Evolutionary conservation across 2,113 vertebrate genomes (phyloP), one percentile per base, ranked within the genome.

Genomic region (Polypterus bichir): DNA sequence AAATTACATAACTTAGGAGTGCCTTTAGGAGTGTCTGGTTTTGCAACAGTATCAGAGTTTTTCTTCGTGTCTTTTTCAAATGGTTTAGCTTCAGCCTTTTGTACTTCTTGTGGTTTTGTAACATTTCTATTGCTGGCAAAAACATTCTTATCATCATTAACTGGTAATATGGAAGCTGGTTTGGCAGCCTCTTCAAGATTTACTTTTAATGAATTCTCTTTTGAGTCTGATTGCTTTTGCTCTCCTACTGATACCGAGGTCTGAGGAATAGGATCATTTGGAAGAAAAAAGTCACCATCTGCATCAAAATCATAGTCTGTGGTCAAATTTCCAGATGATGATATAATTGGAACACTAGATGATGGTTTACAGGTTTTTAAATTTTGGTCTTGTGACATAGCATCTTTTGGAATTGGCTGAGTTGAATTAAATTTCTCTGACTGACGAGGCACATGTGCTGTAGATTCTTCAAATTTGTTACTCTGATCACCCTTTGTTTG

Each of bases 231-330:
- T 57, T 66, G 52, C 1, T 64, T 59, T 45, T 57, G 9, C 1
- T 73, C 61, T 3, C 63, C 3, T 2, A 66, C 55, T 62, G 6
- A 49, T 2, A 62, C 5, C 53, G 69, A 66, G 58, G 78, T 85
- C 64, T 88, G 86, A 51, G 86, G 84, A 72, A 88, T 87, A 1
- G 86, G 84, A 59, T 79, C 84, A 56, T 55, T 74, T 65, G 76
- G 83, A 9, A 86, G 65, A 76, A 88, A 88, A 69, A 88, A 87
- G 1, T 73, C 74, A 5, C 71, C 74, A 45, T 10, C 62, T 57
- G 66, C 70, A 27, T 83, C 72, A 55, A 85, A 47, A 47, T 68
- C 68, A 49, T 87, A 83, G 62, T 84, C 80, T n/a, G 78, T 69
- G 59, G 54, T 52, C 71, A 66, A 10, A 55, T 11, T 10, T 69